A percentile compares a stretch with the other conserved stretches of the same genome.
Evolutionary conservation across 2,797 vertebrate species (phyloP).

Genomic region (Lithobates pipiens): DNA sequence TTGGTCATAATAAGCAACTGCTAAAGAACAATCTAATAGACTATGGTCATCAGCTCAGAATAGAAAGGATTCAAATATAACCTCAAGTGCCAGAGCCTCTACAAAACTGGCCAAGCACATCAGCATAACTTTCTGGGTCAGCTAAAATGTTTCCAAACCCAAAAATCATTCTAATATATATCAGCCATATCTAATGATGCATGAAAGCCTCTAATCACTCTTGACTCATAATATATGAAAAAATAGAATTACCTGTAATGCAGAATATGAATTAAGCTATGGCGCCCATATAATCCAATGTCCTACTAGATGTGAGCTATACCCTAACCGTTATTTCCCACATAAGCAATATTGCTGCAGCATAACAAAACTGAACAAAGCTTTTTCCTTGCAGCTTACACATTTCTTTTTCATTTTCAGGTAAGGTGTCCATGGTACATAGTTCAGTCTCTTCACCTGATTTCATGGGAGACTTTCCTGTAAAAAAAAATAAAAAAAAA

Average conservation of each 20-base stretch:
- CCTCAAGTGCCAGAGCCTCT: background rate
- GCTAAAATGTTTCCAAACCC: too few relatives aligned
- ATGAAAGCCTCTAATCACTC: too few relatives aligned
- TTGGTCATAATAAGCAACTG: background rate
- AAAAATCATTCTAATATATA: too few relatives aligned
- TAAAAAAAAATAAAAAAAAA: background rate
- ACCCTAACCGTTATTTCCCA: background rate
- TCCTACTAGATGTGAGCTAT: too few relatives aligned
- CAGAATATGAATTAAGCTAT: too few relatives aligned
- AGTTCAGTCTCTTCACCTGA: conserved; percentile 67
- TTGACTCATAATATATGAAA: too few relatives aligned
- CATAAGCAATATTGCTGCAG: background rate
- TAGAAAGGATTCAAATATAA: background rate
- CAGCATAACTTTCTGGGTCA: background rate
- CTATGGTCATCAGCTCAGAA: background rate
- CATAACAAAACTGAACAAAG: background rate
- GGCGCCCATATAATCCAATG: background rate
- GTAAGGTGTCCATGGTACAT: background rate
- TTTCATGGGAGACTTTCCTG: conserved; percentile 61
- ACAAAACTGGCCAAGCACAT: background rate
- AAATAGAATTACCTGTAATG: too few relatives aligned
- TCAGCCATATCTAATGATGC: too few relatives aligned
- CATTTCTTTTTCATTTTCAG: background rate
- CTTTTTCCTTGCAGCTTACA: background rate
- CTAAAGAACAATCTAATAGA: background rate